Conservation (phyloP, 2,113 vertebrate species). For the Poecilia latipinna region DNA sequence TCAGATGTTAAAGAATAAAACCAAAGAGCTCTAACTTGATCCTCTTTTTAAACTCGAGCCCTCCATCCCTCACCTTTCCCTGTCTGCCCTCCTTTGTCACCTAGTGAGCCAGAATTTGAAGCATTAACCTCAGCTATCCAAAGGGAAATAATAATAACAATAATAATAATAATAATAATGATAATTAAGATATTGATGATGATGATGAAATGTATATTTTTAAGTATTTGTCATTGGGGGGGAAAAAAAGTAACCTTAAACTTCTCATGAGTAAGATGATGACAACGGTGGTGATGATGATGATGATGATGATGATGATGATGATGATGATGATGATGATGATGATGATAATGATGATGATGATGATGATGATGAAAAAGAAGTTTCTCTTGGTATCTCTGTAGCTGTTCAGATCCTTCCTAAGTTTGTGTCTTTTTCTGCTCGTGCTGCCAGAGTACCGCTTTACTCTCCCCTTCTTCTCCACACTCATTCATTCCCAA, state of each 20-base stretch:
- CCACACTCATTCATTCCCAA: slow-evolving; percentile 46
- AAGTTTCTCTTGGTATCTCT: slow-evolving; percentile 83
- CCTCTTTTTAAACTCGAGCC: slow-evolving; percentile 61
- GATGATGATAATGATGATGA: slow-evolving; percentile 74
- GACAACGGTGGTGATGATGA: slow-evolving; percentile 67
- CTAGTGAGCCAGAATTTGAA: slow-evolving; percentile 76
- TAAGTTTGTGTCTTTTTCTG: slow-evolving; percentile 76
- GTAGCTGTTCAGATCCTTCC: slow-evolving; percentile 79
- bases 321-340: slow-evolving; percentile 73
- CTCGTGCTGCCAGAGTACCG: slow-evolving; percentile 77
- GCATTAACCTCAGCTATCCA: slow-evolving; percentile 81
- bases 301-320: slow-evolving; percentile 71
- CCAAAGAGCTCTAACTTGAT: slow-evolving; percentile 83
- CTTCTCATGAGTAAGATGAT: slow-evolving; percentile 78
- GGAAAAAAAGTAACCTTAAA: slow-evolving; percentile 79
- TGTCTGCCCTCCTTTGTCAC: slow-evolving; percentile 58
- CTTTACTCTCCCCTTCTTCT: slow-evolving; percentile 48
- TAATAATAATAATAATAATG: slow-evolving; percentile 52
- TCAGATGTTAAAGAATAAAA: slow-evolving; percentile 81
- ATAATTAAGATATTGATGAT: slow-evolving; percentile 65
- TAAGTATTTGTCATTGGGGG: slow-evolving; percentile 84
- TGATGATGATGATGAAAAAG: slow-evolving; percentile 73
- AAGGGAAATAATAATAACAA: slow-evolving; percentile 75
- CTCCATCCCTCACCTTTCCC: slow-evolving; percentile 31
- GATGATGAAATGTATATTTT: slow-evolving; percentile 86